Base-by-base conservation (phyloP, 2,888 invertebrate genomes). In the Ochlodes sylvanus region DNA sequence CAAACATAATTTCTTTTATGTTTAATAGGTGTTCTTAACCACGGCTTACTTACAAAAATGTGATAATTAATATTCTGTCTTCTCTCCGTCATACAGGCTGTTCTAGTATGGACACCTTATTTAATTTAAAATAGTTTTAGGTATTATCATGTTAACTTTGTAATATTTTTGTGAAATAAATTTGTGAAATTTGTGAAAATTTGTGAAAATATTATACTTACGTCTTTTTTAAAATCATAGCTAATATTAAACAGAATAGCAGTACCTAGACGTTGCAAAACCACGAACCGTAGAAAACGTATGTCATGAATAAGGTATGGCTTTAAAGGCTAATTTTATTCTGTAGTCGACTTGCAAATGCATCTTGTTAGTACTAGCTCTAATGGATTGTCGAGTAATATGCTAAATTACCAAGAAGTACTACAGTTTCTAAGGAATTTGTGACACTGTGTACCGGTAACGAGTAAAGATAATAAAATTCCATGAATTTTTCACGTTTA, bases 301-400 rank as follows among this genome's bases (percentile, higher is more conserved):
- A 32, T 32, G 32, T 0, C 63, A 41, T 54, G 54, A 52, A 54
- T 52, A 41, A 54, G 21, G 32, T 54, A 63, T 27, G 42, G 63
- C 42, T 63, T 34, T 27, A 9, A 27, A 17, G 34, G 15, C 27
- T 63, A 54, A 62, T 62, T 62, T 62, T 62, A 52, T 62, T 21
- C 52, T 41, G 38, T 47, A 63, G 27, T 63, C 61, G 42, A 50
- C 42, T 63, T 41, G 62, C 41, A 42, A 63, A 54, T 63, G 63
- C 63, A 42, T 54, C 54, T 61, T 61, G 61, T 61, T 61, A 61
- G 61, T 50, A 21, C 50, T 50, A 21, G 54, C 63, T 19, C 63
- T 63, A 63, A 63, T 63, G 63, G 63, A 54, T 63, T 41, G 54
- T 19, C 50, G 63, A 50, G 61, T 61, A 54, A 54, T 54, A 63